Evolutionary conservation across 2,797 vertebrate species (phyloP).

Genomic region (Pagetopsis macropterus): DNA sequence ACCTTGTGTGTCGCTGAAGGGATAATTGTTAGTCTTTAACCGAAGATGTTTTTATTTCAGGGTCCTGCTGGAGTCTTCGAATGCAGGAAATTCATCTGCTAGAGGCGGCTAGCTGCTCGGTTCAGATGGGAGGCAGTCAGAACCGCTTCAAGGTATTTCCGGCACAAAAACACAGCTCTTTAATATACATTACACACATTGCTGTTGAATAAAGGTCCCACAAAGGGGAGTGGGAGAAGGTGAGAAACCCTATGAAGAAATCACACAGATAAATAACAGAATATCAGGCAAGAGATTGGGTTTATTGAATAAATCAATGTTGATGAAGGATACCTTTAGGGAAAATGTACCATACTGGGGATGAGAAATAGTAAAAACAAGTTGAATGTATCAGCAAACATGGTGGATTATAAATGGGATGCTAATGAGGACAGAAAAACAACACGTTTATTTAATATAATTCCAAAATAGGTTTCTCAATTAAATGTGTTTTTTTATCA

Average conservation of each 20-base stretch:
- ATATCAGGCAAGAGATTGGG: slow-evolving; percentile 19
- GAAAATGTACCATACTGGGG: background rate
- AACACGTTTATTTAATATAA: background rate
- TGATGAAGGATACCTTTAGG: background rate
- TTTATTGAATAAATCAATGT: slow-evolving; percentile 52
- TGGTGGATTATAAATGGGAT: background rate
- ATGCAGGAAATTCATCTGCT: slow-evolving; percentile 14
- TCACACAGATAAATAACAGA: slow-evolving; percentile 32
- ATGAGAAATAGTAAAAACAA: slow-evolving; percentile 5
- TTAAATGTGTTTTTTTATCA: slow-evolving; percentile 3
- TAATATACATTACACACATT: slow-evolving; percentile 11
- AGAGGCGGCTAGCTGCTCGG: slow-evolving; percentile 3
- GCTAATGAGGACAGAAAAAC: slow-evolving; percentile 7
- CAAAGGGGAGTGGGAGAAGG: slow-evolving; percentile 24
- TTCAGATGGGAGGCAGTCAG: slow-evolving; percentile 20
- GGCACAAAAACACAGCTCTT: slow-evolving; percentile 14
- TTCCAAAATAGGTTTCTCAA: background rate
- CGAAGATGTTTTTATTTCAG: slow-evolving; percentile 8
- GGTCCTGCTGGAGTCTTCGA: slow-evolving; percentile 2
- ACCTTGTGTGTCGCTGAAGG: slow-evolving; percentile 5
- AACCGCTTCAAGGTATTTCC: slow-evolving; percentile 2
- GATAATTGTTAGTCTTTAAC: slow-evolving; percentile 7
- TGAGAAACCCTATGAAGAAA: slow-evolving; percentile 39
- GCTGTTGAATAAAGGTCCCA: slow-evolving; percentile 5
- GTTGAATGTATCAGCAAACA: slow-evolving; percentile 3